Conservation (phyloP, 37 sponge, comb jelly and placozoan genomes). For the Agelas oroides region DNA sequence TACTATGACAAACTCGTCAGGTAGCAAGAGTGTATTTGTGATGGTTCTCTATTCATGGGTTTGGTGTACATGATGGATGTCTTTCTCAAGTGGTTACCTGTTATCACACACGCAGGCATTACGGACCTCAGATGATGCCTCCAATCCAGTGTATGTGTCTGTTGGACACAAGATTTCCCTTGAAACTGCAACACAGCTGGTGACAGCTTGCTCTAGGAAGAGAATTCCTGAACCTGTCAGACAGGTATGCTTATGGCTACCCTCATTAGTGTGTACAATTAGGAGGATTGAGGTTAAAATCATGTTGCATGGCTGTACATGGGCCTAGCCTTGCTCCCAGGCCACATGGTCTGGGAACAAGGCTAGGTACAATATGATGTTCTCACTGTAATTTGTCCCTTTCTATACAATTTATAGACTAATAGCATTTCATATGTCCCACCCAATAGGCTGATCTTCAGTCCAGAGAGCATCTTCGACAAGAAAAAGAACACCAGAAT, state of each 20-base stretch:
- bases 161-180: slow-evolving; percentile 94
- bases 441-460: slow-evolving; percentile 52
- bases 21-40: too few species aligned
- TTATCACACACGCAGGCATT: slow-evolving; percentile 59
- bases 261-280: not conserved
- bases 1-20: too few species aligned
- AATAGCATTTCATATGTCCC: not conserved
- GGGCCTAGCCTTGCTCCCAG: too few species aligned
- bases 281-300: too few species aligned
- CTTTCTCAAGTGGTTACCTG: not conserved
- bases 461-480: slow-evolving; percentile 51
- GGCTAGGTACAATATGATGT: too few species aligned
- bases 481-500: not conserved
- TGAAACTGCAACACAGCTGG: slow-evolving; percentile 83
- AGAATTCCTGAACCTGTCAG: slow-evolving; percentile 96
- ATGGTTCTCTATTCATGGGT: too few species aligned
- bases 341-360: too few species aligned
- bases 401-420: too few species aligned
- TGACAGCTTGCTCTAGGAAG: slow-evolving; percentile 62
- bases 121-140: slow-evolving; percentile 64
- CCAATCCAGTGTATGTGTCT: slow-evolving; percentile 96
- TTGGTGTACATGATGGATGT: not conserved
- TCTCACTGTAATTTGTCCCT: too few species aligned
- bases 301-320: too few species aligned
- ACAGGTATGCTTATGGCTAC: slow-evolving; percentile 62